These are phyloP conservation scores for Saccostrea echinata DNA, from an alignment of 1,140 invertebrate species.

Conservation along the genomic window DNA sequence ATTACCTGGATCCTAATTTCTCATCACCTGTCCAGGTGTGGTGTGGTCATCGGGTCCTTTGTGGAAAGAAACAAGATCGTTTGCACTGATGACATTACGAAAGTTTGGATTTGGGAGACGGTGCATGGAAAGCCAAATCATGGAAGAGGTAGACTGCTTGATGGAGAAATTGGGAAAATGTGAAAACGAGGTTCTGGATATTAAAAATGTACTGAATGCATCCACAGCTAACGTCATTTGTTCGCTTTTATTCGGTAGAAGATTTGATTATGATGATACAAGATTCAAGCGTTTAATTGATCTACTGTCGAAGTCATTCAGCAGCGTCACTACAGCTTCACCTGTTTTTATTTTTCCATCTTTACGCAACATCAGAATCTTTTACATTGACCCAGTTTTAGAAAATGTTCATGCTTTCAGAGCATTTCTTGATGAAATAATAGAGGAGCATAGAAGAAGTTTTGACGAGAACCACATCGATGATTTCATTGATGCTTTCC, in stretches of 20 bases:
- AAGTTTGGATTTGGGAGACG: slow-evolving; percentile 45
- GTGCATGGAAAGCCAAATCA: slow-evolving; percentile 50
- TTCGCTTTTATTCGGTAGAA: slow-evolving; percentile 90
- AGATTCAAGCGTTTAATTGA: slow-evolving; percentile 49
- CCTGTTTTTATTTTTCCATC: background rate
- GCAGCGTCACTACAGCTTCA: background rate
- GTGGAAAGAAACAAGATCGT: slow-evolving; percentile 42
- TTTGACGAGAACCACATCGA: slow-evolving; percentile 56
- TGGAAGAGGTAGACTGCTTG: slow-evolving; percentile 40
- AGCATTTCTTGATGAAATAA: background rate
- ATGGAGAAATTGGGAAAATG: slow-evolving; percentile 1
- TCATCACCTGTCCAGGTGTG: background rate
- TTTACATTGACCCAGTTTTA: background rate
- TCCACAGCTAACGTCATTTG: slow-evolving; percentile 88
- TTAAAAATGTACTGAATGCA: slow-evolving; percentile 70
- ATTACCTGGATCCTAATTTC: background rate
- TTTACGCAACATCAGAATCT: background rate
- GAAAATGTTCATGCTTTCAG: background rate
- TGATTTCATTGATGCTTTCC: slow-evolving; percentile 58
- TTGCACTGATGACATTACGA: slow-evolving; percentile 7
- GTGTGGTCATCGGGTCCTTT: background rate
- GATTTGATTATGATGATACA: slow-evolving; percentile 81
- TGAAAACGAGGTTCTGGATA: slow-evolving; percentile 40
- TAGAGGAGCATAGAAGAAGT: slow-evolving; percentile 43
- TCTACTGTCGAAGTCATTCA: slow-evolving; percentile 18